phyloP scores from a whole-genome alignment of 1,140 invertebrate species.

The Zaprionus ornatus region DNA sequence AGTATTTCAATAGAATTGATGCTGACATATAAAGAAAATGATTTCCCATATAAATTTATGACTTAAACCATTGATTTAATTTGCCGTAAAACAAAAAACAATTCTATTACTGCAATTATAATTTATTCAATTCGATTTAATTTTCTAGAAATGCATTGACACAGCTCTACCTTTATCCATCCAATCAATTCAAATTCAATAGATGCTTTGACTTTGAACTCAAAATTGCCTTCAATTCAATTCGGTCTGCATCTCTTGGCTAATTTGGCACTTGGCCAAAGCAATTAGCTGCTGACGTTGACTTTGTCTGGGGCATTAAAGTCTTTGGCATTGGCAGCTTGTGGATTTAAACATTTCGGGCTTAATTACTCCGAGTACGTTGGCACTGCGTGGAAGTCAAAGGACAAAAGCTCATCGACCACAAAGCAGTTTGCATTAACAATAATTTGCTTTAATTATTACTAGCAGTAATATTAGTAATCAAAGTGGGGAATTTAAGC shows the following conservation, averaged over 20 bases:
- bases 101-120: too few relatives aligned
- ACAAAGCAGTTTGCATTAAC: not conserved
- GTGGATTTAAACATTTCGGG: not conserved
- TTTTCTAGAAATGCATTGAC: not conserved
- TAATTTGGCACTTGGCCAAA: conserved; percentile 4
- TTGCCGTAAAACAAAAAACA: too few relatives aligned
- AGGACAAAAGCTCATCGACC: not conserved
- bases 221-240: not conserved
- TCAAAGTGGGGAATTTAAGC: not conserved
- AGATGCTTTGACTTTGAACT: not conserved
- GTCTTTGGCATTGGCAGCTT: not conserved
- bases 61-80: not conserved
- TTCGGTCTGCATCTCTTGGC: not conserved
- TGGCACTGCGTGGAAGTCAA: not conserved
- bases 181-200: not conserved
- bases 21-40: not conserved
- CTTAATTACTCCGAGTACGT: not conserved
- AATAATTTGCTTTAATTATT: conserved; percentile 1
- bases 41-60: not conserved
- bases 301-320: not conserved
- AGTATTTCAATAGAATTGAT: not conserved
- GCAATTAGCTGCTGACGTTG: not conserved
- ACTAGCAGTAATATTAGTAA: not conserved
- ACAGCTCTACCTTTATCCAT: not conserved
- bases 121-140: not conserved